Conservation (phyloP, 2,797 vertebrate species). For the Malacoraja senta region DNA sequence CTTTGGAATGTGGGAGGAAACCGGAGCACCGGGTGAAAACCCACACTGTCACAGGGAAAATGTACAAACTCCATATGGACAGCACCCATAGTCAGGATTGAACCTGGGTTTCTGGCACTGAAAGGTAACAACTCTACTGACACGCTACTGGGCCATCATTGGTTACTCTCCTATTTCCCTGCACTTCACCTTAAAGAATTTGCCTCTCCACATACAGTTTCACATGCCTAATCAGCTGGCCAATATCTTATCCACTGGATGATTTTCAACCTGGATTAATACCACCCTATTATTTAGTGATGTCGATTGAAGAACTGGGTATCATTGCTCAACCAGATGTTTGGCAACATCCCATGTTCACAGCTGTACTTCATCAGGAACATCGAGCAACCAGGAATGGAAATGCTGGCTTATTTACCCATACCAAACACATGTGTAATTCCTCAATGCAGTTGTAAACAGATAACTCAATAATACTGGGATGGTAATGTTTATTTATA, state of each 20-base stretch:
- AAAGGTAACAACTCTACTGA: no score
- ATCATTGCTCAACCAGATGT: background rate
- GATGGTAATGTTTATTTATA: background rate
- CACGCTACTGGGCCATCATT: no score
- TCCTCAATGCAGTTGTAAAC: background rate
- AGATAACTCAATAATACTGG: background rate
- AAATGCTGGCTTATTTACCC: background rate
- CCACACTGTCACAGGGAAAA: no score
- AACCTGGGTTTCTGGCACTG: no score
- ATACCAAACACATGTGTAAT: background rate
- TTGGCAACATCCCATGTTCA: background rate
- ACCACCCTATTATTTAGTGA: background rate
- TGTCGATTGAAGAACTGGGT: no score
- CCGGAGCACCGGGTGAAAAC: no score
- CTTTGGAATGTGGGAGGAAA: no score
- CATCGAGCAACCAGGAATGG: background rate
- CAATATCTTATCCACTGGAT: background rate
- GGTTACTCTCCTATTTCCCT: background rate
- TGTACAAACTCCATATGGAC: no score
- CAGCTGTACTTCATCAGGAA: background rate
- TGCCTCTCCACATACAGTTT: background rate
- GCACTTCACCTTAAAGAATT: background rate
- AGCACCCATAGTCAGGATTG: no score
- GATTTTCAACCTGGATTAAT: background rate
- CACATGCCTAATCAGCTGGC: background rate